These are phyloP conservation scores for Sisor rabdophorus DNA, from an alignment of 2,113 vertebrate species.

Conservation along the genomic window DNA sequence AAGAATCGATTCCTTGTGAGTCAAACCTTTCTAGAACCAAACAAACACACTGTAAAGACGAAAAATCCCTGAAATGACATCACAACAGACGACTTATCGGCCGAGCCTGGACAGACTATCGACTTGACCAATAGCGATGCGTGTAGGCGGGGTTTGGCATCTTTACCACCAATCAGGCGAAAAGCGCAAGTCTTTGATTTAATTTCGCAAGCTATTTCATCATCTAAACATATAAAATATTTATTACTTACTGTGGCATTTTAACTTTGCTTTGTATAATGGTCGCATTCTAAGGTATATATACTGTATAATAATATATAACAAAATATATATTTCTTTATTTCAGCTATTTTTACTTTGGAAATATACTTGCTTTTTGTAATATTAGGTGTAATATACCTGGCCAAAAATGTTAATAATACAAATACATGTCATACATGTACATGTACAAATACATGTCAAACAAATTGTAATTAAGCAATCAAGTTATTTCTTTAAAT, in stretches of 20 bases:
- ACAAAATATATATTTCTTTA: no score
- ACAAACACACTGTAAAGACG: not conserved
- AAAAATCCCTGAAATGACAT: slow-evolving; percentile 61
- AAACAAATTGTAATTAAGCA: slow-evolving; percentile 13
- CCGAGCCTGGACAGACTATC: slow-evolving; percentile 48
- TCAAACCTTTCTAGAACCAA: slow-evolving; percentile 29
- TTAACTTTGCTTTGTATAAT: no score
- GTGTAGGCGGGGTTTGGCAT: not conserved
- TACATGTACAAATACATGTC: no score
- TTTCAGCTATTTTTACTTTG: no score
- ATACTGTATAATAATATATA: no score
- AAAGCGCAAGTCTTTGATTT: not conserved
- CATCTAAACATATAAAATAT: slow-evolving; percentile 22
- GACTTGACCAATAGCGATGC: slow-evolving; percentile 41
- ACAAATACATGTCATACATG: no score
- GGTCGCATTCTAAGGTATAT: no score
- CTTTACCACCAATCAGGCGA: slow-evolving; percentile 50
- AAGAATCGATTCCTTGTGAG: not conserved
- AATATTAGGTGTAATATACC: no score
- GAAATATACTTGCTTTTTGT: no score
- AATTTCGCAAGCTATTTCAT: slow-evolving; percentile 57
- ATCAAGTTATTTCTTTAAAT: slow-evolving; percentile 43
- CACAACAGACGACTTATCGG: slow-evolving; percentile 44
- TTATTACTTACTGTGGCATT: not conserved
- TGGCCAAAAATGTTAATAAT: no score